Evolutionary conservation across 2,888 invertebrate genomes (phyloP).

Genomic region (Caradrina clavipalpis): DNA sequence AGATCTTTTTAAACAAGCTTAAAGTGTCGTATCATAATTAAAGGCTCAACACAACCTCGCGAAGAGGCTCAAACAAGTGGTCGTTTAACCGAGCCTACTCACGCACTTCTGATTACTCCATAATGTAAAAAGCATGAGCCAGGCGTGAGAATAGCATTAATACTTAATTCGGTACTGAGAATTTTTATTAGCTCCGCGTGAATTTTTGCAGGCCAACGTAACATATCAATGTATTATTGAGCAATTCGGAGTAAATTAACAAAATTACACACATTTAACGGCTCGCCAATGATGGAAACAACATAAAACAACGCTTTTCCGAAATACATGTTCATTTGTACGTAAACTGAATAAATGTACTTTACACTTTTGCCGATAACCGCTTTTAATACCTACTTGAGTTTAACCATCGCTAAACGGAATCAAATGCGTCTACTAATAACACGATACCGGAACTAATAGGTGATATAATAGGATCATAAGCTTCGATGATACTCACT

Average conservation of each 20-base stretch:
- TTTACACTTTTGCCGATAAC: no score
- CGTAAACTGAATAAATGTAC: no score
- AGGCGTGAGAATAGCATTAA: conserved; percentile 17
- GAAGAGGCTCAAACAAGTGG: conserved; percentile 42
- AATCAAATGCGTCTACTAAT: no score
- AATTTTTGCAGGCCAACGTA: background rate
- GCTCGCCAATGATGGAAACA: no score
- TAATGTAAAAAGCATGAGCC: conserved; percentile 24
- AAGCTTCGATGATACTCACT: background rate
- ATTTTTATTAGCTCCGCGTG: conserved; percentile 17
- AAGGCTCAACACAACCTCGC: conserved; percentile 1
- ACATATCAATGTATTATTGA: background rate
- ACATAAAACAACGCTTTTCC: no score
- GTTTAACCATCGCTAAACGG: no score
- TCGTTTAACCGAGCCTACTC: conserved; percentile 29
- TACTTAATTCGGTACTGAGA: conserved; percentile 14
- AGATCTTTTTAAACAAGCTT: conserved; percentile 33
- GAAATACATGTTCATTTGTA: no score
- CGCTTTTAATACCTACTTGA: no score
- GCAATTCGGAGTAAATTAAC: background rate
- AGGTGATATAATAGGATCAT: background rate
- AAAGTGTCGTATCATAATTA: conserved; percentile 30
- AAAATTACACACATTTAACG: background rate
- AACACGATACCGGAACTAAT: no score
- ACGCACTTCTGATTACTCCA: conserved; percentile 24